Evolutionary conservation across 2,113 vertebrate species (phyloP).

Genomic region (Perca schrenkii): DNA sequence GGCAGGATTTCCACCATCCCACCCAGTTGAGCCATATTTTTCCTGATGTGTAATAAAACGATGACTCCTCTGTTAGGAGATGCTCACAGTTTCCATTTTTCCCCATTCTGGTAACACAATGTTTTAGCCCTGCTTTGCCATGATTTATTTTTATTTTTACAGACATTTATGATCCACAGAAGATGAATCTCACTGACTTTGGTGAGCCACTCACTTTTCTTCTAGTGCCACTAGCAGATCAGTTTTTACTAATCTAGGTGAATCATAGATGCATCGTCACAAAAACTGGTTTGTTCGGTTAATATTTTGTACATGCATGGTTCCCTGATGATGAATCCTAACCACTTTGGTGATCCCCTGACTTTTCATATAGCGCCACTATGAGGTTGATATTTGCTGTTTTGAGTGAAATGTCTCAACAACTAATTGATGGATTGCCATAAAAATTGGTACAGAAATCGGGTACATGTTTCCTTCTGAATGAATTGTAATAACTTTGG

Average conservation of each 20-base stretch:
- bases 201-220: background rate
- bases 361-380: background rate
- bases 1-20: constrained; percentile 65
- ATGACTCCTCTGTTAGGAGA: constrained; percentile 12
- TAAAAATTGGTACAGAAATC: background rate
- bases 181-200: background rate
- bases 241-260: background rate
- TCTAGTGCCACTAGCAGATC: background rate
- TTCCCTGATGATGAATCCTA: background rate
- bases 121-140: background rate
- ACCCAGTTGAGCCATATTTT: constrained; percentile 50
- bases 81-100: constrained; percentile 29
- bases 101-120: constrained; percentile 15
- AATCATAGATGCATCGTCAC: background rate
- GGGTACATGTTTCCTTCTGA: background rate
- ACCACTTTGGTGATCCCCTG: too few relatives aligned
- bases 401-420: background rate
- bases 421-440: background rate
- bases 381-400: background rate
- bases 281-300: background rate
- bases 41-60: constrained; percentile 19
- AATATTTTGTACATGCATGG: too few relatives aligned
- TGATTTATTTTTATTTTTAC: background rate
- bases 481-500: background rate
- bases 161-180: background rate